Conservation (phyloP, 2,888 invertebrate genomes). For the Malacosoma neustria region DNA sequence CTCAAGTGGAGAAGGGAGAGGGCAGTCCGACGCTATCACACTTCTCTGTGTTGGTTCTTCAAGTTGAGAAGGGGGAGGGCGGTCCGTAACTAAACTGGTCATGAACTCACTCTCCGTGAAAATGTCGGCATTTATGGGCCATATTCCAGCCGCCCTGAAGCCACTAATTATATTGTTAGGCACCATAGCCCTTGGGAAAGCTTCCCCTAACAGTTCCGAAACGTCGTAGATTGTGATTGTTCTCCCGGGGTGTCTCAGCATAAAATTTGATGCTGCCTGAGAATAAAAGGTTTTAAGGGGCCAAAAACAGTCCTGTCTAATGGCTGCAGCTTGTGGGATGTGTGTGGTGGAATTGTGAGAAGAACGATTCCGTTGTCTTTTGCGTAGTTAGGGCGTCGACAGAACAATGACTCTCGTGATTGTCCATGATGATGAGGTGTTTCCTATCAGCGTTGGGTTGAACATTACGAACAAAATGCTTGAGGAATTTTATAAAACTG, state of each 20-base stretch:
- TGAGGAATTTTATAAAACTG: conserved; percentile 5
- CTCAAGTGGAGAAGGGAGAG: conserved; percentile 5
- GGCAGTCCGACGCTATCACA: conserved; percentile 4
- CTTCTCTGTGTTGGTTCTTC: conserved; percentile 7
- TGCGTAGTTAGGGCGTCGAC: conserved; percentile 3
- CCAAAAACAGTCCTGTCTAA: conserved; percentile 8
- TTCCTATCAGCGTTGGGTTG: conserved; percentile 8
- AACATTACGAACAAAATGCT: conserved; percentile 8
- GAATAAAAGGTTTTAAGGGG: conserved; percentile 7
- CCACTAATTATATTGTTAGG: conserved; percentile 8
- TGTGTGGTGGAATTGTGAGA: conserved; percentile 10
- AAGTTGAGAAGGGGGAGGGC: conserved; percentile 8
- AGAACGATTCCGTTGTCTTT: conserved; percentile 13
- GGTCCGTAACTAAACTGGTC: conserved; percentile 8
- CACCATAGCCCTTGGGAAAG: conserved; percentile 7
- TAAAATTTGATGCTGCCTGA: conserved; percentile 3
- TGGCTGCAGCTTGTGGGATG: conserved; percentile 6
- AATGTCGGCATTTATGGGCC: conserved; percentile 5
- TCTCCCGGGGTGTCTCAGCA: conserved; percentile 3
- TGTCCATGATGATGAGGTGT: conserved; percentile 9
- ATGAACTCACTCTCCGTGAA: conserved; percentile 6
- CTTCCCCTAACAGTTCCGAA: conserved; percentile 9
- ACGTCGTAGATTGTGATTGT: conserved; percentile 7
- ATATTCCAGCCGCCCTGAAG: conserved; percentile 5
- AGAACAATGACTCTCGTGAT: conserved; percentile 9